Evolutionary conservation across 53 echinoderm and acorn worm genomes (phyloP).

Genomic region (Holothuria leucospilota): DNA sequence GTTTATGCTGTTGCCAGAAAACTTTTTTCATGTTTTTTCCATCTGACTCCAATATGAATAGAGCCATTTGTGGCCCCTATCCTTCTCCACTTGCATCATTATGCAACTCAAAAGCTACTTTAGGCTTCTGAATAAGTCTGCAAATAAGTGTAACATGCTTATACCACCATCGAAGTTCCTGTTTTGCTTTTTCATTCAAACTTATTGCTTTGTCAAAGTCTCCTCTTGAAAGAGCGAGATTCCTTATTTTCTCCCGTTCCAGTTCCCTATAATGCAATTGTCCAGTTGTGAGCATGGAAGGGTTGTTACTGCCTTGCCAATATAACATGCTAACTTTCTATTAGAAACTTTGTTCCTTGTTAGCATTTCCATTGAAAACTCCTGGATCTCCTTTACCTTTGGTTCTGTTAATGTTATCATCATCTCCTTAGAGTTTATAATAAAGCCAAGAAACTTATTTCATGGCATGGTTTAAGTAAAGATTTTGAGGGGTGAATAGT

Average conservation of each 20-base stretch:
- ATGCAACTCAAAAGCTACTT: constrained; percentile 31
- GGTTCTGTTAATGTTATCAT: not conserved
- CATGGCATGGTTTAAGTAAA: too few species aligned
- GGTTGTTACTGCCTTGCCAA: not conserved
- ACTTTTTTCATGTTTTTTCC: constrained; percentile 10
- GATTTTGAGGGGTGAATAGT: not conserved
- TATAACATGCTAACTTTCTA: not conserved
- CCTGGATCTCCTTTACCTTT: not conserved
- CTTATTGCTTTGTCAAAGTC: not conserved
- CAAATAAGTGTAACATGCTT: not conserved
- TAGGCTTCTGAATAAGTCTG: not conserved
- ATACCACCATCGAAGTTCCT: not conserved
- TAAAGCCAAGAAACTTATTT: too few species aligned
- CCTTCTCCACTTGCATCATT: constrained; percentile 53
- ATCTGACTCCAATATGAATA: constrained; percentile 4
- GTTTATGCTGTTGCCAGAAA: not conserved
- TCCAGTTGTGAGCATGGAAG: not conserved
- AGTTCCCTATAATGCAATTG: not conserved
- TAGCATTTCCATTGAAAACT: not conserved
- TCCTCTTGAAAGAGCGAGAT: not conserved
- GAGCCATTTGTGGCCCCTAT: constrained; percentile 18
- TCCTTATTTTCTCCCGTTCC: not conserved
- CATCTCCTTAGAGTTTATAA: too few species aligned
- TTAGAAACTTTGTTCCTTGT: not conserved
- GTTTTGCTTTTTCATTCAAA: not conserved